Evolutionary conservation across 64 coral and sea anemone species (phyloP), one percentile per base, ranked within the genome.

Genomic region (Trachythela sp.): DNA sequence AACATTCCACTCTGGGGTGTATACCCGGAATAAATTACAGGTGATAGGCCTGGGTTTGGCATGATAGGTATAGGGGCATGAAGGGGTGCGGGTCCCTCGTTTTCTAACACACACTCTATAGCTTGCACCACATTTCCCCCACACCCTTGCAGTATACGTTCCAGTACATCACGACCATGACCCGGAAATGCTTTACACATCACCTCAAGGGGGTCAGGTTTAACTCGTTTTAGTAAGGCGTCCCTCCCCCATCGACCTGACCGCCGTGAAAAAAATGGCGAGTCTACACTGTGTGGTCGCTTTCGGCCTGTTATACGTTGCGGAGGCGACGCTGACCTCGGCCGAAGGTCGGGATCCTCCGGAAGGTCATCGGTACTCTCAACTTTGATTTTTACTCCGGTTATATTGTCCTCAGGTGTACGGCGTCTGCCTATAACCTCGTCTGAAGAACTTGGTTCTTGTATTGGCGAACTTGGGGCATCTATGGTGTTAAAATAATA

Each of bases 101-200:
- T 99, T 39, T 94, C 88, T 75, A 99, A 87, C 36, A 99, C 85
- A 87, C 96, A 99, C 51, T 99, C 96, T 59, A 99, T 99, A 27
- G 96, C 96, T 88, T 99, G 96, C 15, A 99, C 96, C 0, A 99
- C 96, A 77, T 99, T 99, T 0, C 96, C 96, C 24, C 93, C 93
- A 41, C 96, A 99, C 5, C 96, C 96, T 84, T 99, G 96, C 33
- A 99, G 86, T 30, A 99, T 93, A 34, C 94, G 64, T 43, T 93
- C 96, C 6, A 99, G 64, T n/a, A 99, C 96, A 26, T 89, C 94
- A 43, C 93, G 94, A 54, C 96, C 93, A 75, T 99, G 96, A 10
- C 88, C 90, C 4, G 93, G 96, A 75, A 99, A 99, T 9, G 96
- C 96, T 84, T 94, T 88, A 1, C 89, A 84, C 35, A 99, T 40